These are phyloP conservation scores for Peromyscus californicus DNA, from an alignment of 2,113 vertebrate genomes.

Conservation along the genomic window DNA sequence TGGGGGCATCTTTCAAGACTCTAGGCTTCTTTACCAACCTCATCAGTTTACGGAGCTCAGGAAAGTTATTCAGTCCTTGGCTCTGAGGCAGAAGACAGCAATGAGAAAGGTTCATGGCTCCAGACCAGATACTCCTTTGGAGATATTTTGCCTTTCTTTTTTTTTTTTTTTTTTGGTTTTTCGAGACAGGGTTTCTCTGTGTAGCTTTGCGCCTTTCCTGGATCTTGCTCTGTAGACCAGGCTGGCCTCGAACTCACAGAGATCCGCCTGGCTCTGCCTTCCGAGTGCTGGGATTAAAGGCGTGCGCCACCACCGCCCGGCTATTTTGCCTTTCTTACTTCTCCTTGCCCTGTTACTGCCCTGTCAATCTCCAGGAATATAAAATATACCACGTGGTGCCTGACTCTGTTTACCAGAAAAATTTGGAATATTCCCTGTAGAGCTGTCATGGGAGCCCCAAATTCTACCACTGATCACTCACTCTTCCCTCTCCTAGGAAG, in stretches of 20 bases:
- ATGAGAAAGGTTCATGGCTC: neutral
- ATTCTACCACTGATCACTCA: neutral
- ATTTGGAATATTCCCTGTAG: neutral
- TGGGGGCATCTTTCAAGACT: neutral
- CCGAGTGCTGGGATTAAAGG: too few relatives aligned
- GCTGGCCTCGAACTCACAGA: too few relatives aligned
- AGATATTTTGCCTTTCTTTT: slow-evolving; percentile 6
- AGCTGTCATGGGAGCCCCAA: neutral
- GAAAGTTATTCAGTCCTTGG: neutral
- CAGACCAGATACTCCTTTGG: neutral
- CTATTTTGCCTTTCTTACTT: neutral
- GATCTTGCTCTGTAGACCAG: too few relatives aligned
- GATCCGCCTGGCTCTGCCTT: too few relatives aligned
- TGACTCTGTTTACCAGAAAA: neutral
- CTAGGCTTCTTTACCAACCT: neutral
- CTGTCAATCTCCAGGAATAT: neutral
- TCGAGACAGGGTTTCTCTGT: too few relatives aligned
- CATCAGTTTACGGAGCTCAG: fast-evolving
- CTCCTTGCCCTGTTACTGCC: neutral
- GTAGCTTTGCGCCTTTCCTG: too few relatives aligned
- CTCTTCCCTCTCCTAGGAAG: neutral
- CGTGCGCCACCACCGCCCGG: too few relatives aligned
- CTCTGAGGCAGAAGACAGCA: neutral
- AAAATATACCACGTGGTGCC: neutral
- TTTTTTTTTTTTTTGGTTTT: too few relatives aligned